These are phyloP conservation scores for Gila orcuttii DNA, from an alignment of 2,113 vertebrate genomes.

Conservation along the genomic window DNA sequence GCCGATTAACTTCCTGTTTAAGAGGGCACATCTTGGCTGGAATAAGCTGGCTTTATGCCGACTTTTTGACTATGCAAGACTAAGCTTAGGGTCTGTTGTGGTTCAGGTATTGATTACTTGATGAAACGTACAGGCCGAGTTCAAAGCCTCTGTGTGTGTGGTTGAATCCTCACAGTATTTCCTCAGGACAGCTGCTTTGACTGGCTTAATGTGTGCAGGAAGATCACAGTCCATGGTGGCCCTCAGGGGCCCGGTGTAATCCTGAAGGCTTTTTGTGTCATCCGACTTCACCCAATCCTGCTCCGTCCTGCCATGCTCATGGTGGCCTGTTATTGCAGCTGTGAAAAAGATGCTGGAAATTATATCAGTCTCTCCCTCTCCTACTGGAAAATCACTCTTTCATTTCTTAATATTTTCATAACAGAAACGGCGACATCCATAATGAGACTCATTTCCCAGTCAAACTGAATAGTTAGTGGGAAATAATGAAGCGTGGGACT, in stretches of 20 bases:
- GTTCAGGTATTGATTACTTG: constrained; percentile 21
- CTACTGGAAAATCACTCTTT: neutral
- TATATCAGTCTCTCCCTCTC: neutral
- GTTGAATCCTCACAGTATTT: constrained; percentile 18
- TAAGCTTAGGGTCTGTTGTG: neutral
- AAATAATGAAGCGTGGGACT: constrained; percentile 2
- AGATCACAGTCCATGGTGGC: constrained; percentile 14
- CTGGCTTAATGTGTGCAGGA: constrained; percentile 31
- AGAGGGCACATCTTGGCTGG: neutral
- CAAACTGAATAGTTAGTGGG: neutral
- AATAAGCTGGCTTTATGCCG: neutral
- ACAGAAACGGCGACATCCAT: neutral
- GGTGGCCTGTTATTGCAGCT: constrained; percentile 46
- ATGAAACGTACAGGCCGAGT: constrained; percentile 5
- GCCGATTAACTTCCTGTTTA: neutral
- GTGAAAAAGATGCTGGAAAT: constrained; percentile 33
- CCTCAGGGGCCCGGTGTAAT: constrained; percentile 11
- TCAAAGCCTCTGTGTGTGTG: constrained; percentile 10
- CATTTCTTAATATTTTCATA: neutral
- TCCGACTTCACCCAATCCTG: constrained; percentile 24
- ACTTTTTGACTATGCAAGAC: neutral
- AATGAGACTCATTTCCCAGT: neutral
- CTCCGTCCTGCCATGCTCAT: neutral
- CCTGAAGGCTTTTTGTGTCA: constrained; percentile 36
- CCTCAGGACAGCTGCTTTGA: constrained; percentile 34